Evolutionary conservation across 2,797 vertebrate species (phyloP).

Genomic region (Carcharodon carcharias): DNA sequence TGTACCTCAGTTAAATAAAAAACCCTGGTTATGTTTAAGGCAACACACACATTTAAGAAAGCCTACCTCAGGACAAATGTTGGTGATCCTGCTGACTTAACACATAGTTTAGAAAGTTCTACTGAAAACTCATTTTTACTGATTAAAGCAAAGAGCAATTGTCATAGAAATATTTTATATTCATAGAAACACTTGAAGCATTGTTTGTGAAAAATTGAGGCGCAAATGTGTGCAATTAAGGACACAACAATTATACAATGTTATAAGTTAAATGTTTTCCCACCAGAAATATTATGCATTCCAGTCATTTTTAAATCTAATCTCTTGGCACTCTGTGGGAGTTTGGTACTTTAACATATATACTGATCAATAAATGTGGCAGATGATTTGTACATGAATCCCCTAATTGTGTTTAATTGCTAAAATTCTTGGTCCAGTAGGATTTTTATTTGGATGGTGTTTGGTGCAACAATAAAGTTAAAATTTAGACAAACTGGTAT

Average conservation of each 20-base stretch:
- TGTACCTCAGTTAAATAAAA: conserved; percentile 31
- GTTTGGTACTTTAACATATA: conserved; percentile 15
- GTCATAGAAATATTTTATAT: background rate
- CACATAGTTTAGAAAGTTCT: conserved; percentile 34
- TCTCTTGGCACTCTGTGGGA: background rate
- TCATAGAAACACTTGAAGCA: conserved; percentile 27
- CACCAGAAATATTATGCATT: conserved; percentile 24
- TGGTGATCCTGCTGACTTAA: conserved; percentile 26
- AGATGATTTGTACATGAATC: conserved; percentile 23
- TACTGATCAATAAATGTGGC: conserved; percentile 10
- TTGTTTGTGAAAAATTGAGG: conserved; percentile 15
- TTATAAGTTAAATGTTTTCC: conserved; percentile 2
- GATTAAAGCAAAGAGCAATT: background rate
- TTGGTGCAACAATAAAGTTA: conserved; percentile 30
- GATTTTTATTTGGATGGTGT: conserved; percentile 17
- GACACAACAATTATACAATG: conserved; percentile 1
- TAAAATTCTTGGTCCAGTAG: background rate
- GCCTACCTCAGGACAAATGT: conserved; percentile 29
- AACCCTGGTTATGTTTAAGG: background rate
- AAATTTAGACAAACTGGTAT: background rate
- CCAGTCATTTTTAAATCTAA: conserved; percentile 11
- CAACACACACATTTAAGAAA: background rate
- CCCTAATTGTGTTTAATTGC: conserved; percentile 14
- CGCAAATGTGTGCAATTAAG: conserved; percentile 28
- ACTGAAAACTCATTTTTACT: conserved; percentile 22